Base-by-base conservation (phyloP, 2,113 vertebrate species). In the Microtus pennsylvanicus region DNA sequence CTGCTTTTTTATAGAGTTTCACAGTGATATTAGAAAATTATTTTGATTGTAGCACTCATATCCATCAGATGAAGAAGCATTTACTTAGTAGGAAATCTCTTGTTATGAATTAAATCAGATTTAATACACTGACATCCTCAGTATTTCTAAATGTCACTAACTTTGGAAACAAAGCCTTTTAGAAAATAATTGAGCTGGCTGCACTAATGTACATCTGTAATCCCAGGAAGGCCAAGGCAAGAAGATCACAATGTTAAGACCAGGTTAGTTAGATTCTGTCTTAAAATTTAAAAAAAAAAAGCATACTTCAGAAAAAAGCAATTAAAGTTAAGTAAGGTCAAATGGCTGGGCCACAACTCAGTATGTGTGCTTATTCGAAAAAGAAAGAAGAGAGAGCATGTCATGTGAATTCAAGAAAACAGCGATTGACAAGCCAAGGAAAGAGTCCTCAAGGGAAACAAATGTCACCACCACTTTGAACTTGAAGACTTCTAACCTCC, bases 1-100 rank as follows among this genome's bases (percentile, higher is more conserved):
- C 55, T 47, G 52, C 58, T 86, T 96, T 92, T 83, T 90, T 35
- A 69, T 35, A 95, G 38, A 11, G 30, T 87, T 94, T 92, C 75
- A 85, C 8, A 30, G 45, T 77, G 69, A 92, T 92, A 21, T 65
- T 78, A 63, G 35, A 63, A 87, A 52, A 33, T 87, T 78, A 47
- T 69, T 90, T 92, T 86, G 61, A 85, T 75, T 94, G 24, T 16
- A 83, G 8, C 33, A 90, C 33, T 90, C 90, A 78, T 13, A 61
- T 50, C 16, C 74, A 91, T 82, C 52, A 78, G 38, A 78, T 52
- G 33, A 94, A 87, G 26, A 42, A 76, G 6, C 11, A 94, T 35
- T 94, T 95, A 33, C 50, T 88, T 88, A 70, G n/a, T 75, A 94
- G 6, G 22, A 91, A 94, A 69, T 16, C 21, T 7, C 30, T 13